Evolutionary conservation across 2,113 vertebrate genomes (phyloP).

Genomic region (Ginglymostoma cirratum): DNA sequence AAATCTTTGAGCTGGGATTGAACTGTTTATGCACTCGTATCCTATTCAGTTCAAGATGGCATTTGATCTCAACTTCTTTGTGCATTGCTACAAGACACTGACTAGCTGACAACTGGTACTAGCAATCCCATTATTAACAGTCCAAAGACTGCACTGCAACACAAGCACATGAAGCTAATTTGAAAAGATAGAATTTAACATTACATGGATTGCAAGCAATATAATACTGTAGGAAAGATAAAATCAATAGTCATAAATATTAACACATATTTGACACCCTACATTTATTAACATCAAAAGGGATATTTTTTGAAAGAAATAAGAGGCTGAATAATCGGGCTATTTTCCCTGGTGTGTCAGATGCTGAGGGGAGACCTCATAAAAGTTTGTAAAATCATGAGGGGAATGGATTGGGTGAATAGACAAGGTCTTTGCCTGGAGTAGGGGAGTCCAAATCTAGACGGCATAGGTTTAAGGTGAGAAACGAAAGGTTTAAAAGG

Average conservation of each 20-base stretch:
- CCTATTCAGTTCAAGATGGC: neutral
- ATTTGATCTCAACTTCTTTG: neutral
- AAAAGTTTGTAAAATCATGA: too few relatives aligned
- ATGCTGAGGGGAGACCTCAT: too few relatives aligned
- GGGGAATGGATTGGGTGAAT: too few relatives aligned
- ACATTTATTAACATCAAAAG: neutral
- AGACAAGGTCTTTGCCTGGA: too few relatives aligned
- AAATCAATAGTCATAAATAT: neutral
- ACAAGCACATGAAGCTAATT: neutral
- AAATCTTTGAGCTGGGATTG: neutral
- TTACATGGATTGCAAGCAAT: neutral
- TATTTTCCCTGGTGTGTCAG: too few relatives aligned
- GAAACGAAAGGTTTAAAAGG: too few relatives aligned
- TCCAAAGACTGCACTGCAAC: neutral
- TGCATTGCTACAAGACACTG: neutral
- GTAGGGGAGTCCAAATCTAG: too few relatives aligned
- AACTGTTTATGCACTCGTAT: neutral
- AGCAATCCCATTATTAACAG: neutral
- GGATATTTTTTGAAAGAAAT: neutral
- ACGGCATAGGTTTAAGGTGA: too few relatives aligned
- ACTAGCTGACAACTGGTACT: neutral
- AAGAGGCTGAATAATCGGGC: too few relatives aligned
- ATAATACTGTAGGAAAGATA: neutral
- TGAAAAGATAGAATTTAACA: neutral
- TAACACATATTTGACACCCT: neutral